A percentile compares a stretch with the other conserved stretches of the same genome.
Conservation (phyloP, 2,797 vertebrate species). For the Apogon talboti region DNA sequence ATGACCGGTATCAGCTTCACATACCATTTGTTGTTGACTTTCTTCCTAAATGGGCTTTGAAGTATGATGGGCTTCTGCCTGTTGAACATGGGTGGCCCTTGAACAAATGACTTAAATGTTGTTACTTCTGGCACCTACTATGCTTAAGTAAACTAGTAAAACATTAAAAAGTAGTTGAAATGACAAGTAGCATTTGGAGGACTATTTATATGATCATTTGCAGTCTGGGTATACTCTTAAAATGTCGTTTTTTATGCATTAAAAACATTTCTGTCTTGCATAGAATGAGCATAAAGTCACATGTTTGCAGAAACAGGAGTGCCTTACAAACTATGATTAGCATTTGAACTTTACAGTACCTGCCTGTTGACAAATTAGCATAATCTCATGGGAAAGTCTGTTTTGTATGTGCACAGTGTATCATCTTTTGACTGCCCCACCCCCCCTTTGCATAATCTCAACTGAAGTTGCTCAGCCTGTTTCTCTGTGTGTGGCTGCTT, state of each 20-base stretch:
- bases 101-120: constrained; percentile 15
- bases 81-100: constrained; percentile 29
- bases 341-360: too few species aligned
- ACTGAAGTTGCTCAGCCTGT: constrained; percentile 10
- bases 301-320: too few species aligned
- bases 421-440: constrained; percentile 18
- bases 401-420: neutral
- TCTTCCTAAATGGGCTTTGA: constrained; percentile 39
- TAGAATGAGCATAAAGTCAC: too few species aligned
- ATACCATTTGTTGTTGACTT: constrained; percentile 31
- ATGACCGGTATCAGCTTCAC: constrained; percentile 84
- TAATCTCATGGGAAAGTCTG: neutral
- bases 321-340: too few species aligned
- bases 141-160: neutral
- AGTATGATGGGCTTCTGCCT: constrained; percentile 7
- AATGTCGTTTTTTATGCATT: too few species aligned
- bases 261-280: too few species aligned
- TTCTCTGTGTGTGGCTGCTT: constrained; percentile 19
- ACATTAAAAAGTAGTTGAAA: neutral
- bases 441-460: constrained; percentile 44
- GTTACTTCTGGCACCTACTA: constrained; percentile 15
- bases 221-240: too few species aligned
- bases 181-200: neutral
- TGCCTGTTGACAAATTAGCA: neutral
- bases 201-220: neutral